Evolutionary conservation across 2,113 vertebrate species (phyloP).

Genomic region (Propithecus coquereli): DNA sequence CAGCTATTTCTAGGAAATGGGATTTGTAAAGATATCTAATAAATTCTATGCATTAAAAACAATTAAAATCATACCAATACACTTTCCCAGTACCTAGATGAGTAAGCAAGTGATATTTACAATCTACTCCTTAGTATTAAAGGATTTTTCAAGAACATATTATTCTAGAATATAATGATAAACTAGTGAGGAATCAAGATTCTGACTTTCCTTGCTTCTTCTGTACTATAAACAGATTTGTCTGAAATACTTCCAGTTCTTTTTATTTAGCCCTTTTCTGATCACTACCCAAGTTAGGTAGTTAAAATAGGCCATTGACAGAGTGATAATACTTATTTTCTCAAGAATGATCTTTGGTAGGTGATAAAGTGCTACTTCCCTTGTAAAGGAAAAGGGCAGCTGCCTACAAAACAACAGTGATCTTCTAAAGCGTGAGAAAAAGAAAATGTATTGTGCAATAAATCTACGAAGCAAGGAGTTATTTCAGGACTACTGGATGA

Average conservation of each 20-base stretch:
- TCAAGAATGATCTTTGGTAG: slow-evolving; percentile 50
- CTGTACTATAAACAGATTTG: slow-evolving; percentile 41
- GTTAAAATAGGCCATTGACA: slow-evolving; percentile 63
- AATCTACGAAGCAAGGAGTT: slow-evolving; percentile 63
- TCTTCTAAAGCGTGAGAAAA: slow-evolving; percentile 69
- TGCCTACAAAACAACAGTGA: slow-evolving; percentile 66
- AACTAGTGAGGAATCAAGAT: neutral
- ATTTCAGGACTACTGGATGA: slow-evolving; percentile 69
- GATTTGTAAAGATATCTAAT: slow-evolving; percentile 30
- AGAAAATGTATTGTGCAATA: slow-evolving; percentile 63
- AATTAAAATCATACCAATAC: neutral
- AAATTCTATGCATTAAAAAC: neutral
- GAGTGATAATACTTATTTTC: slow-evolving; percentile 61
- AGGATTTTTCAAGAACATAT: slow-evolving; percentile 25
- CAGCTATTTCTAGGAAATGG: neutral
- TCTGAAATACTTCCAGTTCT: slow-evolving; percentile 18
- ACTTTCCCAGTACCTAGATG: neutral
- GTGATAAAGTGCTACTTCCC: slow-evolving; percentile 63
- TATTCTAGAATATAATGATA: slow-evolving; percentile 1
- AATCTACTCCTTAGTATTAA: neutral
- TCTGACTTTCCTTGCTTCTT: slow-evolving; percentile 23
- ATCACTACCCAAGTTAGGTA: slow-evolving; percentile 15
- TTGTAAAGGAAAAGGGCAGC: slow-evolving; percentile 74
- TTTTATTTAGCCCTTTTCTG: slow-evolving; percentile 1
- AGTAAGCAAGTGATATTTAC: neutral